A percentile compares a stretch with the other conserved stretches of the same genome.
Evolutionary conservation across 2,888 invertebrate species (phyloP).

Genomic region (Seira ritae): DNA sequence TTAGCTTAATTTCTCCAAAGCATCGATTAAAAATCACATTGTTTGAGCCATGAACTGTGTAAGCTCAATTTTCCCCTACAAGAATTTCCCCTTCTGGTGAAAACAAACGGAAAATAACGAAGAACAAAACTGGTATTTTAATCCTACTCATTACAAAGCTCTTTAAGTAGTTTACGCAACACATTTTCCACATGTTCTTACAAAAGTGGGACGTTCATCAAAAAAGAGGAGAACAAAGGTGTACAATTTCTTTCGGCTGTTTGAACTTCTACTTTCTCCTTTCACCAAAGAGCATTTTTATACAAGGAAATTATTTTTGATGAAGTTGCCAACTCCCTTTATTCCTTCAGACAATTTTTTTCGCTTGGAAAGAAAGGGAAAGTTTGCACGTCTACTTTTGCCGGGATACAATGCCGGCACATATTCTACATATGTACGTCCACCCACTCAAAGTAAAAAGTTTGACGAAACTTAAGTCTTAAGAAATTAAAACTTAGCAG

Average conservation of each 20-base stretch:
- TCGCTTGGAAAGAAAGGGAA: not conserved
- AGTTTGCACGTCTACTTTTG: too few relatives aligned
- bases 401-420: too few relatives aligned
- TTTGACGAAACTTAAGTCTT: too few relatives aligned
- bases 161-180: slow-evolving; percentile 1
- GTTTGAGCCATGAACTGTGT: not conserved
- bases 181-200: not conserved
- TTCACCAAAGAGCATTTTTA: slow-evolving; percentile 2
- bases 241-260: not conserved
- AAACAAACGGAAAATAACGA: too few relatives aligned
- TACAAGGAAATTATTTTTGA: not conserved
- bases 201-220: not conserved
- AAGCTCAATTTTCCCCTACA: not conserved
- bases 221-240: not conserved
- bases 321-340: not conserved
- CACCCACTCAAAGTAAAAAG: too few relatives aligned
- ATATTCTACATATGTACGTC: too few relatives aligned
- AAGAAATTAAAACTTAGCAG: too few relatives aligned
- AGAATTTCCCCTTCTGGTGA: too few relatives aligned
- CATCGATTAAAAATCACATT: slow-evolving; percentile 6
- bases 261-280: not conserved
- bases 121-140: slow-evolving; percentile 3
- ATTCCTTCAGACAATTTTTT: not conserved
- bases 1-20: not conserved
- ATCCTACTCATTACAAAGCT: slow-evolving; percentile 10